Percentiles rank a stretch among this genome's conserved stretches.
Conservation (phyloP, 2,113 vertebrate genomes). For the Odobenus rosmarus region DNA sequence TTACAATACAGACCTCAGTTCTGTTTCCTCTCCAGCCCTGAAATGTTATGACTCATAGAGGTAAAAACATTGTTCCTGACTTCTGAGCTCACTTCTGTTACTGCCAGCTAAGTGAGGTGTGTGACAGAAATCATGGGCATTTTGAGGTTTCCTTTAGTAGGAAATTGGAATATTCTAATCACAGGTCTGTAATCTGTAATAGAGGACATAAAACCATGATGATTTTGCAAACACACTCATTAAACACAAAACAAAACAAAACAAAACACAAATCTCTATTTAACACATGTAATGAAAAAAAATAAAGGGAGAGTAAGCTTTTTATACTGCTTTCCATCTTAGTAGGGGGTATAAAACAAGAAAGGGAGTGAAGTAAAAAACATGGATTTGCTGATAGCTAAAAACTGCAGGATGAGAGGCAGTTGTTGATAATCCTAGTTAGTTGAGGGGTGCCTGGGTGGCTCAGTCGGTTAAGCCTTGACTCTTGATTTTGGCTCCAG, state of each 20-base stretch:
- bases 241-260: slow-evolving; percentile 59
- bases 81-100: not conserved
- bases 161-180: slow-evolving; percentile 69
- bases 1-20: not conserved
- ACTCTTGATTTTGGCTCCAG: not conserved
- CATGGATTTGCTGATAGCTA: not conserved
- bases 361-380: not conserved
- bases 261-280: slow-evolving; percentile 17
- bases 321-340: not conserved
- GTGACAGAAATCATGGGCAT: not conserved
- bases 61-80: not conserved
- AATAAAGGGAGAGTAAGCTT: not conserved
- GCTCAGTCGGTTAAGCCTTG: not conserved
- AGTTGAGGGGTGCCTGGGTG: not conserved
- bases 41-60: slow-evolving; percentile 17
- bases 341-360: not conserved
- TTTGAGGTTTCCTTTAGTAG: slow-evolving; percentile 21
- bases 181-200: slow-evolving; percentile 54
- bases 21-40: not conserved
- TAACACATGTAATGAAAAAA: slow-evolving; percentile 48
- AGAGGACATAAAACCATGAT: slow-evolving; percentile 42
- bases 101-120: not conserved
- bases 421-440: not conserved
- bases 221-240: slow-evolving; percentile 52
- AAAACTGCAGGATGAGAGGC: not conserved